phyloP scores from a whole-genome alignment of 2,888 invertebrate genomes.

The Plebejus melissa region DNA sequence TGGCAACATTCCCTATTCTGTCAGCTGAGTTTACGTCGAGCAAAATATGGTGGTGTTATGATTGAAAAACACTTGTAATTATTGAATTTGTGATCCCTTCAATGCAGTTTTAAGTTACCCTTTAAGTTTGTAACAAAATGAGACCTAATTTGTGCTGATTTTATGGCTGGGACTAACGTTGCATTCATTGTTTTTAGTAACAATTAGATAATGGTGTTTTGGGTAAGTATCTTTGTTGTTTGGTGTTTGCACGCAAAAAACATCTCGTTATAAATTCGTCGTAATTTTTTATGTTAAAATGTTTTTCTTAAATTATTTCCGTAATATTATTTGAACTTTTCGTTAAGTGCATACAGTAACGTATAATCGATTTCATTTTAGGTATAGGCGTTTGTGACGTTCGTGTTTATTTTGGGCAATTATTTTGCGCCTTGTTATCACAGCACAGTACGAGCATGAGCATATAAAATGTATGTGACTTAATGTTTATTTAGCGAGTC shows the following conservation, averaged over 20 bases:
- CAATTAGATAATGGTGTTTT: conserved; percentile 25
- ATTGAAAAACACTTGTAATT: conserved; percentile 40
- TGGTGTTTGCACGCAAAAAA: conserved; percentile 52
- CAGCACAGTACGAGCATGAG: conserved; percentile 12
- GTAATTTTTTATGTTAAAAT: conserved; percentile 37
- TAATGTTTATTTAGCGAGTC: background rate
- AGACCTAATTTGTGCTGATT: background rate
- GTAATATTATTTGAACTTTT: conserved; percentile 27
- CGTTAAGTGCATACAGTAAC: conserved; percentile 29
- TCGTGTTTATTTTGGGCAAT: conserved; percentile 53
- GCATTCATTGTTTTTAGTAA: background rate
- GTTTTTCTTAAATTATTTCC: conserved; percentile 9
- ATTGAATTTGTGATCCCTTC: conserved; percentile 1
- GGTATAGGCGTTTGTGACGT: conserved; percentile 40
- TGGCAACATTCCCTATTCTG: no score
- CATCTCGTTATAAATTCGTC: conserved; percentile 49
- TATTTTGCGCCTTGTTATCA: conserved; percentile 34
- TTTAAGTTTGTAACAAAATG: conserved; percentile 15
- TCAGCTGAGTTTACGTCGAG: conserved; percentile 47
- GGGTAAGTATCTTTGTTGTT: conserved; percentile 64
- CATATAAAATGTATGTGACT: background rate
- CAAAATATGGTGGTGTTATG: conserved; percentile 63
- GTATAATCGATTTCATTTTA: conserved; percentile 37
- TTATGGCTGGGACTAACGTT: conserved; percentile 2
- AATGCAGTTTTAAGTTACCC: background rate